Percentiles rank a stretch among this genome's conserved stretches.
phyloP scores from a whole-genome alignment of 2,797 vertebrate species.

The Pseudochirops corinnae region DNA sequence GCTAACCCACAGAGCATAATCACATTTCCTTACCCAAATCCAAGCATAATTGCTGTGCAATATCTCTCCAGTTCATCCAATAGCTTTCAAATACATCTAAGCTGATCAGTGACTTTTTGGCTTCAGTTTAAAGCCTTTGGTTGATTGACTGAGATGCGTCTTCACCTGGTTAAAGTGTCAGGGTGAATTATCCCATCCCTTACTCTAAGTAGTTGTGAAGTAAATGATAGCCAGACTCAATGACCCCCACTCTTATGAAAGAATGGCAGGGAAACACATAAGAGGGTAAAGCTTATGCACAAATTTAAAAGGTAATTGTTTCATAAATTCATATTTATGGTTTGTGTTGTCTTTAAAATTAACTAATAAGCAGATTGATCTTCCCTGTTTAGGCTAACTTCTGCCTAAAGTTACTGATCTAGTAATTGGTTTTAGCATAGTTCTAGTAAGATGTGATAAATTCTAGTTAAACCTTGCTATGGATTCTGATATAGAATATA shows the following conservation, averaged over 20 bases:
- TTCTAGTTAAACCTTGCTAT: background rate
- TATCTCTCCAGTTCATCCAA: background rate
- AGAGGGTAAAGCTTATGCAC: background rate
- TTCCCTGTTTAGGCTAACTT: background rate
- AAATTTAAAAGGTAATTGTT: background rate
- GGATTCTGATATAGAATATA: background rate
- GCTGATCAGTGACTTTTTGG: background rate
- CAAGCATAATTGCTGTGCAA: background rate
- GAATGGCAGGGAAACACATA: background rate
- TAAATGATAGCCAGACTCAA: background rate
- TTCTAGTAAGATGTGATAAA: background rate
- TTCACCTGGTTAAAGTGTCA: background rate
- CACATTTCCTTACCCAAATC: background rate
- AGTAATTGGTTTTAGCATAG: background rate
- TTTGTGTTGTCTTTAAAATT: background rate
- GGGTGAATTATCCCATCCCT: background rate
- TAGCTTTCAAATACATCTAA: background rate
- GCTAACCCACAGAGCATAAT: background rate
- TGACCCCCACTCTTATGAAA: background rate
- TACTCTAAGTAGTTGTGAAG: background rate
- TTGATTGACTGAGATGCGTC: background rate
- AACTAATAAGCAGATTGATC: background rate
- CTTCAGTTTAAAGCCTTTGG: background rate
- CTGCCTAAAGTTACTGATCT: background rate
- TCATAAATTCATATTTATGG: background rate